Evolutionary conservation across 2,797 vertebrate species (phyloP), one percentile per base, ranked within the genome.

Genomic region (Chloroceryle inda): DNA sequence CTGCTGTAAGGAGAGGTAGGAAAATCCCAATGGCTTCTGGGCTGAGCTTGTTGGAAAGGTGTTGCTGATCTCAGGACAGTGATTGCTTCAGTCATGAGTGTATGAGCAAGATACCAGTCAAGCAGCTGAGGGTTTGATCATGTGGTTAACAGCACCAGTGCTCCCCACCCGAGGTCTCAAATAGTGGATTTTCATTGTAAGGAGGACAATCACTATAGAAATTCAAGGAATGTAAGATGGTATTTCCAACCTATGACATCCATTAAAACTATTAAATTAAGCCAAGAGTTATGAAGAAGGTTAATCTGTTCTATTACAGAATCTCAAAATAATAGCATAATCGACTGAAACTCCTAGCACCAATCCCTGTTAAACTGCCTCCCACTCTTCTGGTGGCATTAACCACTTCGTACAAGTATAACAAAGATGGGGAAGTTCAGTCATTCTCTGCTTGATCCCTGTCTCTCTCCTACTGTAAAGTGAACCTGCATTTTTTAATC

Each of bases 271-370:
- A 76, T 56, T 90, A 56, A 91, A 92, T 27, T 82, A 63, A 95
- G 61, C 23, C 61, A 84, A 79, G 78, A 71, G 37, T 88, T 88
- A 71, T 55, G 75, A 94, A 89, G 78, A 64, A 82, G 69, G 66
- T 82, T 93, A 77, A 85, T 96, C 94, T 92, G 56, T 76, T 95
- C 89, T 91, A 44, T 83, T 74, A 53, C 13, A 71, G 52, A 80
- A 59, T 89, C 68, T 81, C 63, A 92, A 75, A 95, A 93, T 89
- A 94, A 86, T 45, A 79, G 73, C 62, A 17, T 91, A 47, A 88
- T 86, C 77, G 88, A 38, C 49, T 87, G 89, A 88, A 77, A 53
- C 49, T 84, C 16, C 11, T 49, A 73, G 44, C n/a, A 50, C 69
- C 53, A 68, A 89, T 85, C 63, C 35, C 18, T 59, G 52, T 61